phyloP scores from a whole-genome alignment of 2,113 vertebrate species.

The Cacatua alba region DNA sequence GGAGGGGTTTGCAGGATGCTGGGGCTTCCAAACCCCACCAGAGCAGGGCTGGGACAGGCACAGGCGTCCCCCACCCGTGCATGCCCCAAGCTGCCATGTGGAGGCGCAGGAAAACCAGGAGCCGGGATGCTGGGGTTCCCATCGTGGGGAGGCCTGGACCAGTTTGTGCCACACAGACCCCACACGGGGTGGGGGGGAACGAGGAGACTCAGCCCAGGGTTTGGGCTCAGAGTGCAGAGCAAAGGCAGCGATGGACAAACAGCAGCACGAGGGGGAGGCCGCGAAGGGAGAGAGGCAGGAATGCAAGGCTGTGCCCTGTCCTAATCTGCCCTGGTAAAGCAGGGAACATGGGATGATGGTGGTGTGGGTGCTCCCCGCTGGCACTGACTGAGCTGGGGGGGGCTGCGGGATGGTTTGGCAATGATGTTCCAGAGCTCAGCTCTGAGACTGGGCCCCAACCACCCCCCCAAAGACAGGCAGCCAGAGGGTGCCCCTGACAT shows the following conservation, averaged over 20 bases:
- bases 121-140: neutral
- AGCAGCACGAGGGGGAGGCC: too few species aligned
- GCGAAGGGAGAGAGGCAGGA: too few species aligned
- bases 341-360: too few species aligned
- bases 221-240: neutral
- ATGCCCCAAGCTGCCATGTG: accelerated
- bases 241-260: neutral
- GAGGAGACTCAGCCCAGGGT: neutral
- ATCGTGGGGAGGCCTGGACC: neutral
- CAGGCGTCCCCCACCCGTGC: neutral
- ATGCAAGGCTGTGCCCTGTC: too few species aligned
- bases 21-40: neutral
- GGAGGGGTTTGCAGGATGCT: neutral
- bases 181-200: accelerated
- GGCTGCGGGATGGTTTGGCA: too few species aligned
- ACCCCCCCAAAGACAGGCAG: too few species aligned
- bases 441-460: too few species aligned
- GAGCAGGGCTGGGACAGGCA: neutral
- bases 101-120: neutral
- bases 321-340: too few species aligned
- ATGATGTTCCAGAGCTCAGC: too few species aligned
- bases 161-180: neutral
- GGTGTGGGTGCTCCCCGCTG: too few species aligned
- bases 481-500: too few species aligned
- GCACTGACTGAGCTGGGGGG: too few species aligned